Percentiles rank a stretch among this genome's conserved stretches.
Evolutionary conservation across 2,113 vertebrate species (phyloP).

Genomic region (Lophura nycthemera): DNA sequence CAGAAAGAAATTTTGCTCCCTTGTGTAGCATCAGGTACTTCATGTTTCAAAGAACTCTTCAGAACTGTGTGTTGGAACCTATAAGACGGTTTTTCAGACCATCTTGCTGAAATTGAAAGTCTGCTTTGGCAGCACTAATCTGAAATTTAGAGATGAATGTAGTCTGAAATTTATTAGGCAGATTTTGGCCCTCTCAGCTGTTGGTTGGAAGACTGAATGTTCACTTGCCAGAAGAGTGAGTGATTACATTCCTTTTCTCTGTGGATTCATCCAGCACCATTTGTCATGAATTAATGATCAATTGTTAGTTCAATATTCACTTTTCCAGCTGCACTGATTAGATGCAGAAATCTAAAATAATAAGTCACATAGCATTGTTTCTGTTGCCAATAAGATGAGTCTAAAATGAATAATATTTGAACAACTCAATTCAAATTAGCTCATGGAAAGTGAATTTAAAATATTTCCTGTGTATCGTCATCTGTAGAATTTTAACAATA

Average conservation of each 20-base stretch:
- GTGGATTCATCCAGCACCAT: constrained; percentile 51
- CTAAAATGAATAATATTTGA: constrained; percentile 60
- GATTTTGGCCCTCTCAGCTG: constrained; percentile 40
- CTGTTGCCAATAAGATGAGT: constrained; percentile 62
- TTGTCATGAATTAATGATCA: constrained; percentile 71
- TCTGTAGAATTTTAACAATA: neutral
- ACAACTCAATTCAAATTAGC: constrained; percentile 41
- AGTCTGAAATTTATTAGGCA: constrained; percentile 34
- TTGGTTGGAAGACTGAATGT: constrained; percentile 3
- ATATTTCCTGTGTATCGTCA: constrained; percentile 18
- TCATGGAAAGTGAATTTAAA: constrained; percentile 36
- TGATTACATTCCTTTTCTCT: constrained; percentile 48
- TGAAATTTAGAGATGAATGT: neutral
- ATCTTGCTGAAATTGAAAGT: neutral
- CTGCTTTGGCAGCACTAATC: neutral
- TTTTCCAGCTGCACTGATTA: constrained; percentile 68
- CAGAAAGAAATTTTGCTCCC: neutral
- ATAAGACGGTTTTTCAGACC: neutral
- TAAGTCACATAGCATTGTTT: constrained; percentile 48
- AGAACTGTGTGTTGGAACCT: neutral
- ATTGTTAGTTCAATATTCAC: constrained; percentile 66
- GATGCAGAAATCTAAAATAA: constrained; percentile 50
- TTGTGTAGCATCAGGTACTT: neutral
- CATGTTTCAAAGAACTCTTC: neutral
- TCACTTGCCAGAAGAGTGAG: constrained; percentile 56